phyloP scores from a whole-genome alignment of 1,140 invertebrate genomes.

The Rhagoletis zephyria region DNA sequence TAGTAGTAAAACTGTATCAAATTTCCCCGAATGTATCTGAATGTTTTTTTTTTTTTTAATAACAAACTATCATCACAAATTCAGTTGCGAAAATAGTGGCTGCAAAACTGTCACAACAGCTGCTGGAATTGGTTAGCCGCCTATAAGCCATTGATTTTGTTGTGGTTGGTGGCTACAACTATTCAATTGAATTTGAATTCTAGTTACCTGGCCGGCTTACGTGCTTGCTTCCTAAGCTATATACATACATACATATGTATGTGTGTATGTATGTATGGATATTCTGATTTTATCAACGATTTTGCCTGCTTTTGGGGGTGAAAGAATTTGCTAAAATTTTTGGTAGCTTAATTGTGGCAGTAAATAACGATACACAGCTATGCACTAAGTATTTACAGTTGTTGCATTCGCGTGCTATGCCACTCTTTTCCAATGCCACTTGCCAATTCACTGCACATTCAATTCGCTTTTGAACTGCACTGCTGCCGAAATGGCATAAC shows the following conservation, averaged over 20 bases:
- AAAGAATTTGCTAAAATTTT: not conserved
- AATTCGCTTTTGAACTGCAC: not conserved
- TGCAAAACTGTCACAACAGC: no score
- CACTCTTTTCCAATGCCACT: constrained; percentile 5
- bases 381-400: not conserved
- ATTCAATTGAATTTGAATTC: not conserved
- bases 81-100: no score
- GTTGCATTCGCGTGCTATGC: constrained; percentile 27
- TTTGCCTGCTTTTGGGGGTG: not conserved
- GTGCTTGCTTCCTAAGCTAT: no score
- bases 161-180: not conserved
- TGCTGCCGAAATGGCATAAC: not conserved
- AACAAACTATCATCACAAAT: no score
- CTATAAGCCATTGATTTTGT: not conserved
- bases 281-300: constrained; percentile 9
- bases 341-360: not conserved
- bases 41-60: no score
- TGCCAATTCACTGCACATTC: constrained; percentile 21
- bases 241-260: not conserved
- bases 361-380: not conserved
- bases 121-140: no score
- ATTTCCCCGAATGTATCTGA: no score
- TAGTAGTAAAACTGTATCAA: no score
- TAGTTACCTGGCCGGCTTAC: not conserved
- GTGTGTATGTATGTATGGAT: not conserved